Evolutionary conservation across 2,888 invertebrate species (phyloP).

Genomic region (Tortrix viridana): DNA sequence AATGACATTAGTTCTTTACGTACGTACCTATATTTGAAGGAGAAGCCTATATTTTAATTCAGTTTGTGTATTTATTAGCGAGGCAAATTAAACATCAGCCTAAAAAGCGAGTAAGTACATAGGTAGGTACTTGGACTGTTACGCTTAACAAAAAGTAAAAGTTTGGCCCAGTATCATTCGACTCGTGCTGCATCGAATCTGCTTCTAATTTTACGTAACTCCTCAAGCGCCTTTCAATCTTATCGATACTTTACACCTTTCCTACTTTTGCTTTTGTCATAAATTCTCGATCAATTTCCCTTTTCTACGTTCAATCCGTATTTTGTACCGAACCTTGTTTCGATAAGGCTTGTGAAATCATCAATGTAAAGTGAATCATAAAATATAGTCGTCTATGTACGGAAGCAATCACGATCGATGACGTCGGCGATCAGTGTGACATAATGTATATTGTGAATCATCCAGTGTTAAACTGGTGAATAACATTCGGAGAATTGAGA

Average conservation of each 20-base stretch:
- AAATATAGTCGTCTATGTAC: constrained; percentile 13
- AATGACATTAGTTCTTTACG: too few species aligned
- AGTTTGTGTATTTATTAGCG: too few species aligned
- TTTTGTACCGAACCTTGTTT: neutral
- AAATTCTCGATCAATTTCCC: neutral
- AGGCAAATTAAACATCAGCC: too few species aligned
- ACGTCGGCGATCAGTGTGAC: constrained; percentile 8
- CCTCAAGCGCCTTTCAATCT: constrained; percentile 40
- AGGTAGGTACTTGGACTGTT: too few species aligned
- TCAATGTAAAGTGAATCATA: constrained; percentile 30
- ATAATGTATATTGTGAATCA: constrained; percentile 32
- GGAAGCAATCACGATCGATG: constrained; percentile 31
- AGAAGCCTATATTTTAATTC: too few species aligned
- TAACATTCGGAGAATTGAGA: constrained; percentile 17
- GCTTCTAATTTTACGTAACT: constrained; percentile 56
- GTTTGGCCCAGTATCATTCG: constrained; percentile 55
- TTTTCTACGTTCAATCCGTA: constrained; percentile 6
- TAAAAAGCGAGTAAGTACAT: too few species aligned
- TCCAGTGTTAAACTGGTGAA: constrained; percentile 28
- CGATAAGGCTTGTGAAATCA: constrained; percentile 1
- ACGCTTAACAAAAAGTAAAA: constrained; percentile 66
- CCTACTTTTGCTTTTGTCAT: constrained; percentile 14
- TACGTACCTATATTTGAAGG: too few species aligned
- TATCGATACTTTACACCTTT: constrained; percentile 27
- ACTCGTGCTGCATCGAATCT: constrained; percentile 49